Conservation (phyloP, 2,113 vertebrate genomes). For the Leiothrix lutea region DNA sequence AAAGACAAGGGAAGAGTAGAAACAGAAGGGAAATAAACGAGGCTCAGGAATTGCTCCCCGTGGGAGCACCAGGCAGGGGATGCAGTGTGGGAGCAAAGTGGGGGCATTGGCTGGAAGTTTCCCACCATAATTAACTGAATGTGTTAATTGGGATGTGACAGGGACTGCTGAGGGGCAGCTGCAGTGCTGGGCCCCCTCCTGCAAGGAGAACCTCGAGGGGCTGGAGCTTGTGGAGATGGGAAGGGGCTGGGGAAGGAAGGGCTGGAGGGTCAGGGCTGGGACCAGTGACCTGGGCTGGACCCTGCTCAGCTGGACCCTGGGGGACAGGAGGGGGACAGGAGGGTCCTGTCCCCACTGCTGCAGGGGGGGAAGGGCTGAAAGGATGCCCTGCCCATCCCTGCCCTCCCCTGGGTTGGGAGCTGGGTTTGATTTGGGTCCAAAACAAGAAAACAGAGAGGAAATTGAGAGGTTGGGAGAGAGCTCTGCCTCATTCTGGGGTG, state of each 20-base stretch:
- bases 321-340: neutral
- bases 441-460: too few species aligned
- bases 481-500: too few species aligned
- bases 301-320: neutral
- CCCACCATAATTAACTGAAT: neutral
- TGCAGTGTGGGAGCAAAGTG: neutral
- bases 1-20: neutral
- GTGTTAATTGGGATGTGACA: neutral
- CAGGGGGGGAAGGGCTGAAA: neutral
- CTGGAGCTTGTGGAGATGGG: neutral
- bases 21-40: neutral
- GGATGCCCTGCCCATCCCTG: too few species aligned
- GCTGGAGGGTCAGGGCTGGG: neutral
- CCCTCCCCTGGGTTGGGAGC: too few species aligned
- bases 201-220: fast-evolving
- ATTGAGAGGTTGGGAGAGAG: too few species aligned
- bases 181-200: neutral
- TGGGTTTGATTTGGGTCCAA: too few species aligned
- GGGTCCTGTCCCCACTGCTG: neutral
- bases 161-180: neutral
- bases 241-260: neutral
- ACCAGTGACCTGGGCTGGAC: neutral
- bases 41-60: neutral
- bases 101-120: neutral
- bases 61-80: neutral